Evolutionary conservation across 2,797 vertebrate species (phyloP).

Genomic region (Percopsis omiscomaycus): DNA sequence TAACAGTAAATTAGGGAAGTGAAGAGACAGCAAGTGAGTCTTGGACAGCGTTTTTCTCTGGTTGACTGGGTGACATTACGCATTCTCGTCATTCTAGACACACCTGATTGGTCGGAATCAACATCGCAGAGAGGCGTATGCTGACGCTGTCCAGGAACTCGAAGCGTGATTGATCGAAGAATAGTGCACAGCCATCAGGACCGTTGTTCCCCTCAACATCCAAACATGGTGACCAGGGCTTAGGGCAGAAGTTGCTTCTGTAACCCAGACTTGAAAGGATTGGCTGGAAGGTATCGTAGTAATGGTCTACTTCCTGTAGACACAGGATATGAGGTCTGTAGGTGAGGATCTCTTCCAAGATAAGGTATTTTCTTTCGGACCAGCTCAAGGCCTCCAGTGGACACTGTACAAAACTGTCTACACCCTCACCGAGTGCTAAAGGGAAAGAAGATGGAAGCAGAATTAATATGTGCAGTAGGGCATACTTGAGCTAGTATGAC

Average conservation of each 20-base stretch:
- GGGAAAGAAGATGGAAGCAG: slow-evolving; percentile 17
- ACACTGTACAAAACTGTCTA: slow-evolving; percentile 92
- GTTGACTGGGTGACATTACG: neutral
- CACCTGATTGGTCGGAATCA: slow-evolving; percentile 91
- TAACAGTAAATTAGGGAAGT: no score
- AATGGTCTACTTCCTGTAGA: slow-evolving; percentile 97
- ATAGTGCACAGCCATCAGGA: slow-evolving; percentile 93
- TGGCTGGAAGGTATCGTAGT: slow-evolving; percentile 92
- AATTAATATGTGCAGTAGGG: neutral
- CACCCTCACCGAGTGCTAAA: slow-evolving; percentile 93
- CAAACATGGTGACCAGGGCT: slow-evolving; percentile 92
- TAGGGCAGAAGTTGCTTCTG: slow-evolving; percentile 88
- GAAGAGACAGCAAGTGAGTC: no score
- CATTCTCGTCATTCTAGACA: slow-evolving; percentile 1
- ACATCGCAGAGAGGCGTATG: slow-evolving; percentile 86
- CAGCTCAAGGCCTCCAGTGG: slow-evolving; percentile 91
- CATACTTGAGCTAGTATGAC: neutral
- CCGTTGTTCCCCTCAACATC: slow-evolving; percentile 92
- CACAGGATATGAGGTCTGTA: slow-evolving; percentile 92
- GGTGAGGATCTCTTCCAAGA: slow-evolving; percentile 92
- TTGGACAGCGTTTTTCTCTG: neutral
- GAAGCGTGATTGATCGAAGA: slow-evolving; percentile 85
- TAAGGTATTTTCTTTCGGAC: slow-evolving; percentile 93
- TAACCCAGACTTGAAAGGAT: slow-evolving; percentile 89
- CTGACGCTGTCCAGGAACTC: slow-evolving; percentile 79